Conservation (phyloP, 1,140 invertebrate species). For the Ladona fulva region DNA sequence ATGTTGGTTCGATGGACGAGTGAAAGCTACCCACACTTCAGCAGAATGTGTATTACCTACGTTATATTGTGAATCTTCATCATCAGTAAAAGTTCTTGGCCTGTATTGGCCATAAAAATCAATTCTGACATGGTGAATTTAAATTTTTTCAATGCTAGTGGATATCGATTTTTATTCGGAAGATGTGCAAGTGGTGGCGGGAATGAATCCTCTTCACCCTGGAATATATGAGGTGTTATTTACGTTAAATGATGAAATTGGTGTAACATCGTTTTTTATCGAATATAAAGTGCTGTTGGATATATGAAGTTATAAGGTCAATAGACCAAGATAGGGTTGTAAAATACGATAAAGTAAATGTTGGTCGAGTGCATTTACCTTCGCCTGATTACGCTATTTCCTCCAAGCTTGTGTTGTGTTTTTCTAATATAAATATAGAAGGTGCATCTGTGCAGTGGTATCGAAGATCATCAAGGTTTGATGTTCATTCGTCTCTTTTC, state of each 20-base stretch:
- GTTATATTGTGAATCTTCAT: not conserved
- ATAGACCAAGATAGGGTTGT: not conserved
- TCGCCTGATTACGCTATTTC: not conserved
- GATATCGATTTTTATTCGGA: slow-evolving; percentile 2
- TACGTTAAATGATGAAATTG: not conserved
- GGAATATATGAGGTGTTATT: not conserved
- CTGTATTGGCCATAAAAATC: not conserved
- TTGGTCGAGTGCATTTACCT: not conserved
- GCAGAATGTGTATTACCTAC: not conserved
- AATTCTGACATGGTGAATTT: not conserved
- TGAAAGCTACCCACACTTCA: slow-evolving; percentile 4
- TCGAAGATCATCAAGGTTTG: not conserved
- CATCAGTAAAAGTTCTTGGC: slow-evolving; percentile 5
- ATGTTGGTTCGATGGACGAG: slow-evolving; percentile 35
- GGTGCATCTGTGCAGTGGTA: not conserved
- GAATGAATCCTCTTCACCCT: not conserved
- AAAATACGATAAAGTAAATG: not conserved
- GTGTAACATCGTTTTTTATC: not conserved
- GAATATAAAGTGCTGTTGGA: not conserved
- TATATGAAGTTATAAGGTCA: not conserved
- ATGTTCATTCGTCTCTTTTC: not conserved
- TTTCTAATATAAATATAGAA: not conserved
- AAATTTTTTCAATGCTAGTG: not conserved
- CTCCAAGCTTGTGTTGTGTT: not conserved
- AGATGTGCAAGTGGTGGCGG: slow-evolving; percentile 6